Base-by-base conservation (phyloP, 2,797 vertebrate species). In the Sylvia borin region DNA sequence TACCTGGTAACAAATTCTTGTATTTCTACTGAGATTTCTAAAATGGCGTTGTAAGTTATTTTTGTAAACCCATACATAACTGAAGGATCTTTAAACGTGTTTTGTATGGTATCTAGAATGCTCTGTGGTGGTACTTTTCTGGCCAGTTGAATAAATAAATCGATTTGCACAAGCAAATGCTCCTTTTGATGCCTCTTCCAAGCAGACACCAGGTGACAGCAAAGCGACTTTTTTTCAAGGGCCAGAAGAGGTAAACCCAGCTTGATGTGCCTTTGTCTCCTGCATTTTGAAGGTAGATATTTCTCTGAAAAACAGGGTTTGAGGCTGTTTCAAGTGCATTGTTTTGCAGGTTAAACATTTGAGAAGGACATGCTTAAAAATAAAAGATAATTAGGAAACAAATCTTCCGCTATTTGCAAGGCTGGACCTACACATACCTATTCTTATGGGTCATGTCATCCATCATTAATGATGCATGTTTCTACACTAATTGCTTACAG, bases 41-140 rank as follows among this genome's bases (percentile, higher is more conserved):
- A 71, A 78, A 66, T 61, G 6, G 66, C 90, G 88, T n/a, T 97
- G 60, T 71, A 95, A 94, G 79, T 94, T 97, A 95, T 88, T 97
- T 95, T 97, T 97, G 72, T 95, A 95, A 95, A 66, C 27, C 62
- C 38, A 26, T 75, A 88, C 24, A 6, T 91, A 96, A 95, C 55
- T 85, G 96, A 97, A 97, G 94, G 82, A 97, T 96, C 96, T 98
- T 86, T 21, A 34, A 77, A 61, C 0, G 0, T 58, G n/a, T 55
- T 92, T 92, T 90, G 20, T 91, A 43, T 60, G 43, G 25, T 84
- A 27, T 88, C 40, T 73, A 9, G 72, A 89, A 61, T 1, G 4
- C 10, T 93, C 32, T 88, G 48, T 85, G 48, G 34, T 77, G 48
- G 16, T 93, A 38, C 76, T 96, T 88, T 94, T 86, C 53, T 93